phyloP scores from a whole-genome alignment of 2,113 vertebrate genomes.

The Datnioides undecimradiatus region DNA sequence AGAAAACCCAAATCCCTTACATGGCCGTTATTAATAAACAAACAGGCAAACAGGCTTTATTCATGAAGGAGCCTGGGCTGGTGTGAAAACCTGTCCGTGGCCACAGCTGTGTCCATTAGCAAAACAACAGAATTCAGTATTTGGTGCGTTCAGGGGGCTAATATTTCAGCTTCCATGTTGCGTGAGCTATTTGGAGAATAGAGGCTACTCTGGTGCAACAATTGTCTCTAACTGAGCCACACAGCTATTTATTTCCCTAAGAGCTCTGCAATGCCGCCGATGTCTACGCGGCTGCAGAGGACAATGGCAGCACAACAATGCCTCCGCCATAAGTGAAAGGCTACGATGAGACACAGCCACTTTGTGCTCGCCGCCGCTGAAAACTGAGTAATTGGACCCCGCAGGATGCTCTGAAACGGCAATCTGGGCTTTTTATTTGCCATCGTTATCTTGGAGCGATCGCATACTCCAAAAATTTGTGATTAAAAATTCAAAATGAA shows the following conservation, averaged over 20 bases:
- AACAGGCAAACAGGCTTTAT: not conserved
- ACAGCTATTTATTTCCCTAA: not conserved
- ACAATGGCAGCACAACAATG: conserved; percentile 2
- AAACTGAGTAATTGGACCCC: not conserved
- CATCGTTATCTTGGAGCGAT: not conserved
- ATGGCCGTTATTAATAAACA: conserved; percentile 18
- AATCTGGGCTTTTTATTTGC: not conserved
- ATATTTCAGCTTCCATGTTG: not conserved
- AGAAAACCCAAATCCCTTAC: conserved; percentile 9
- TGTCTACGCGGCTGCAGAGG: not conserved
- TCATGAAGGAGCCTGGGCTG: not conserved
- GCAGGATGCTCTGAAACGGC: not conserved
- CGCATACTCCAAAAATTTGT: not conserved
- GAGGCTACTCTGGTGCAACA: not conserved
- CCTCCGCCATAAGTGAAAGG: not conserved
- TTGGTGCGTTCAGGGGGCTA: not conserved
- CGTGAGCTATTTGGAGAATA: not conserved
- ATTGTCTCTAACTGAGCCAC: conserved; percentile 8
- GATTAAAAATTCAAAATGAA: not conserved
- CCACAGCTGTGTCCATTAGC: not conserved
- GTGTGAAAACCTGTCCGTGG: conserved; percentile 21
- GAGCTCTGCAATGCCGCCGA: not conserved
- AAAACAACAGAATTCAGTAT: not conserved
- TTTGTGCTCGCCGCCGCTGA: conserved; percentile 2
- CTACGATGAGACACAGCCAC: not conserved